Evolutionary conservation across 2,113 vertebrate genomes (phyloP), one percentile per base, ranked within the genome.

Genomic region (Misgurnus anguillicaudatus): DNA sequence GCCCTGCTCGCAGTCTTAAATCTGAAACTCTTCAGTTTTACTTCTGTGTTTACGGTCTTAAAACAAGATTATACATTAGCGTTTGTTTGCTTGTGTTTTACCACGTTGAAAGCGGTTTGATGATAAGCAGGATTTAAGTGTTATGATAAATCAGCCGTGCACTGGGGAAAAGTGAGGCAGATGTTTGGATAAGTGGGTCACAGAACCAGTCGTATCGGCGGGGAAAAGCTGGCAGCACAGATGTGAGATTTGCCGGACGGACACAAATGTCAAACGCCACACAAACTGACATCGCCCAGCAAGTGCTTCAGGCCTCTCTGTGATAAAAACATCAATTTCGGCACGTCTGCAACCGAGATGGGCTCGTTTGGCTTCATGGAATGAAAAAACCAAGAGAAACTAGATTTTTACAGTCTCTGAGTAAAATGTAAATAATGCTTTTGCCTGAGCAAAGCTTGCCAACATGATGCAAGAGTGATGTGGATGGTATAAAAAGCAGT

Each of bases 141-240:
- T 39, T 24, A 53, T 53, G 61, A 45, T 53, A 21, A 76, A 76
- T 11, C 60, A 8, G 73, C 4, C 21, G 1, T 17, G 39, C 21
- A 19, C 13, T 48, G 1, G 38, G n/a, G 39, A n/a, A 60, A 63
- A 72, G 61, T 62, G 24, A 81, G 80, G 75, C 82, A 86, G 86
- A 88, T 84, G 72, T 74, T 85, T 5, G 48, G 13, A 42, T 82
- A 88, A 89, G 81, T 89, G 79, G 89, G 86, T 88, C 87, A 88
- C 65, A 78, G 77, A 80, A 78, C 53, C 76, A 70, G 64, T 63
- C 48, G 72, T 84, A 83, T 82, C 79, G 82, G 75, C 42, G 17
- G 78, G 38, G 83, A 55, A 65, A 78, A 74, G 53, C 68, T 58
- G 51, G 64, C 87, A 45, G 74, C 84, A 84, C 74, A 81, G 66